Evolutionary conservation across 2,888 invertebrate species (phyloP), one percentile per base, ranked within the genome.

Genomic region (Brachypterus glaber): DNA sequence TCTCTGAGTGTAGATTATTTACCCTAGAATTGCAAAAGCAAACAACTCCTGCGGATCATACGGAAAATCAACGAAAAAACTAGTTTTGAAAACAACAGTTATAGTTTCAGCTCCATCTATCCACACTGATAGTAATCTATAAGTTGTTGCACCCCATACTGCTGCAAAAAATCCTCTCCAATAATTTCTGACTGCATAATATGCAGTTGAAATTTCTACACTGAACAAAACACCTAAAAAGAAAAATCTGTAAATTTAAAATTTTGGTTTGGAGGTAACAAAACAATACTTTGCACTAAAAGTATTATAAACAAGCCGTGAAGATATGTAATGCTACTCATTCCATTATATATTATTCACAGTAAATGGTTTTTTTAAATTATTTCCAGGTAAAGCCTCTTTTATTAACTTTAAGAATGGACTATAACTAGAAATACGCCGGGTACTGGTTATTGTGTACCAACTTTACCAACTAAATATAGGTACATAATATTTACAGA

Each of bases 81-180:
- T 82, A 3, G 96, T 95, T 12, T 80, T 77, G 68, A 93, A 97
- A 57, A 96, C 77, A 0, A 93, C 92, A 41, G 90, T 87, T 30
- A 96, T 83, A 0, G 93, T 95, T 47, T 91, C 91, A 72, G 78
- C 82, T 45, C 88, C 82, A 50, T 89, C 83, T 48, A 91, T 88
- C 92, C 92, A 93, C 18, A 95, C 91, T 0, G 90, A 87, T 33
- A 97, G 67, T 3, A 96, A 69, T 0, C 95, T 74, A 64, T 96
- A 96, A 55, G 92, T 85, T 24, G 92, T 87, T 11, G 96, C 95
- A 39, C 93, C 92, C 69, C 93, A 93, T 24, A 95, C 93, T 0
- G 96, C 93, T 0, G 93, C 87, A 62, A 95, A 96, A 67, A 97
- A 97, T 0, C 95, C 96, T 27, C 96, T 72, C 95, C 95, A 97